These are phyloP conservation scores for Rousettus leschenaultii DNA, from an alignment of 2,113 vertebrate species.

Conservation along the genomic window DNA sequence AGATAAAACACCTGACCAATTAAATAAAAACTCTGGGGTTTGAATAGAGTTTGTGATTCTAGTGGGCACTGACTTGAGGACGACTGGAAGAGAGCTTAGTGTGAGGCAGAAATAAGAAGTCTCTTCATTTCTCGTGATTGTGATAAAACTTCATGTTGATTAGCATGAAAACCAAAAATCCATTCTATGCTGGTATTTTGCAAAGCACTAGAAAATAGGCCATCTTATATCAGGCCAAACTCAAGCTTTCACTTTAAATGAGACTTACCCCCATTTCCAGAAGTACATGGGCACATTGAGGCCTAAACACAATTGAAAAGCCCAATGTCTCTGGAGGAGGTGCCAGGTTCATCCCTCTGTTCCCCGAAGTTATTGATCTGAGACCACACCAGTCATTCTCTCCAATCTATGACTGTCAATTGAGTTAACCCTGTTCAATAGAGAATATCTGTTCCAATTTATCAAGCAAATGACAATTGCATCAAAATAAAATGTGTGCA, in stretches of 20 bases:
- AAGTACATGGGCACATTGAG: conserved; percentile 47
- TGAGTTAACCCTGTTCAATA: conserved; percentile 71
- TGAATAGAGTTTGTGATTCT: not conserved
- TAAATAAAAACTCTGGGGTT: not conserved
- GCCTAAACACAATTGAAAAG: conserved; percentile 61
- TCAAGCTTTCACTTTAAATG: not conserved
- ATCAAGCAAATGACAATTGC: conserved; percentile 52
- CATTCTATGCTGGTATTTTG: not conserved
- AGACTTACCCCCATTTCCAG: not conserved
- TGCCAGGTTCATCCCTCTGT: conserved; percentile 61
- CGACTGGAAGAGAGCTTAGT: not conserved
- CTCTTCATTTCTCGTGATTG: not conserved
- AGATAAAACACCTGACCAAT: not conserved
- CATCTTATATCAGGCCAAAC: not conserved
- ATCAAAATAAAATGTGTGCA: not conserved
- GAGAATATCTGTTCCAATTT: conserved; percentile 72
- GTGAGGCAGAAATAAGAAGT: not conserved
- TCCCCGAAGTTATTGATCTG: conserved; percentile 70
- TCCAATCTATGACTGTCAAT: conserved; percentile 73
- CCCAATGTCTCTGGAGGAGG: conserved; percentile 52
- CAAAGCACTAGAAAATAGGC: not conserved
- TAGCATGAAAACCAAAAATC: not conserved
- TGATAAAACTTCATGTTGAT: not conserved
- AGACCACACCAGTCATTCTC: conserved; percentile 66
- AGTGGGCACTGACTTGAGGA: not conserved